These are phyloP conservation scores for Drosophila yakuba DNA, from an alignment of 1,140 invertebrate species.

Conservation along the genomic window DNA sequence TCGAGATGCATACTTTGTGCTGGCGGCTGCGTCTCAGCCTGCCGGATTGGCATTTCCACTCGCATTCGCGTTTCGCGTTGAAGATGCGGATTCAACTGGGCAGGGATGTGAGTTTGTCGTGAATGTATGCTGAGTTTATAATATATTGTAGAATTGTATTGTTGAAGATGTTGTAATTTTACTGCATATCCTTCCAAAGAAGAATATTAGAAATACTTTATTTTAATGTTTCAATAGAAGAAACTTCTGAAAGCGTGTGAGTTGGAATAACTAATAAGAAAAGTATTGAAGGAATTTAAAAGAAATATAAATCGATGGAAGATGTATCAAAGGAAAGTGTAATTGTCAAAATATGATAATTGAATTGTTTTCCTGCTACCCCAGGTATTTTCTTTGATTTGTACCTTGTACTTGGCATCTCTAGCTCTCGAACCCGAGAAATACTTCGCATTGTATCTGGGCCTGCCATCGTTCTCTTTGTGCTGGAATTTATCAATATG, in stretches of 20 bases:
- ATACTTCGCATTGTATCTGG: constrained; percentile 42
- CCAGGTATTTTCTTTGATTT: neutral
- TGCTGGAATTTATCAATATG: constrained; percentile 72
- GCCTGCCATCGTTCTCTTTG: constrained; percentile 11
- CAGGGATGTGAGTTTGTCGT: constrained; percentile 20
- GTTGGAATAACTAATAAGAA: neutral
- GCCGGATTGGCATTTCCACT: constrained; percentile 41
- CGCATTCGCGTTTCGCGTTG: constrained; percentile 29
- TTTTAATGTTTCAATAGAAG: too few species aligned
- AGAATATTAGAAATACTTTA: too few species aligned
- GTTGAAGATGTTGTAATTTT: too few species aligned
- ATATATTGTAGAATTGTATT: too few species aligned
- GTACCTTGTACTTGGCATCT: constrained; percentile 1
- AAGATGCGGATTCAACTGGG: constrained; percentile 33
- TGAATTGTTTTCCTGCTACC: neutral
- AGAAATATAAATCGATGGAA: too few species aligned
- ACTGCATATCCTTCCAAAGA: too few species aligned
- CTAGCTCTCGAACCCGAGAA: neutral
- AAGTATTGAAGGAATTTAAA: too few species aligned
- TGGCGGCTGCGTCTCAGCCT: constrained; percentile 16
- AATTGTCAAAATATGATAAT: too few species aligned
- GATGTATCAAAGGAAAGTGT: too few species aligned
- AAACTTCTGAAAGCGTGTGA: neutral
- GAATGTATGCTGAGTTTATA: too few species aligned
- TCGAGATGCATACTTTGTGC: constrained; percentile 51